Percentiles rank a stretch among this genome's conserved stretches.
These are phyloP conservation scores for Drosophila pegasa DNA, from an alignment of 2,888 invertebrate genomes.

Conservation along the genomic window DNA sequence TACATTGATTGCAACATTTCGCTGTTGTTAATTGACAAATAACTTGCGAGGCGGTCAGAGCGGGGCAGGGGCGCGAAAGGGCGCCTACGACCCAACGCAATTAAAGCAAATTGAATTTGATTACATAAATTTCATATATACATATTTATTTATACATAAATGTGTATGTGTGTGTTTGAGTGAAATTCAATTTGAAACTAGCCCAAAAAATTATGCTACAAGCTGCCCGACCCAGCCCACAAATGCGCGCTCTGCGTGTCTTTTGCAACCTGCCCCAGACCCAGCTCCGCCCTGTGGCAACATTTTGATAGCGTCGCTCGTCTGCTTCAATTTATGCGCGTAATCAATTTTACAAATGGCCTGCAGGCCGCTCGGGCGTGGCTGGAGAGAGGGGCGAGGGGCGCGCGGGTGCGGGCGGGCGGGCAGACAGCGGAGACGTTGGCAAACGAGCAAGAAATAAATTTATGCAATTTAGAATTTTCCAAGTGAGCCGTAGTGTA, in stretches of 20 bases:
- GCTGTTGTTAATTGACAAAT: slow-evolving; percentile 75
- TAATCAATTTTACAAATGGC: slow-evolving; percentile 82
- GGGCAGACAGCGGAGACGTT: slow-evolving; percentile 16
- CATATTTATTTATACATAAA: not conserved
- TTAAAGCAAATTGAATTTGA: slow-evolving; percentile 75
- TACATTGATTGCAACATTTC: slow-evolving; percentile 77
- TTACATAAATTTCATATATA: slow-evolving; percentile 45
- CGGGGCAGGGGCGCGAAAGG: not conserved
- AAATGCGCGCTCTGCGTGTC: not conserved
- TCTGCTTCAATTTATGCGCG: slow-evolving; percentile 82
- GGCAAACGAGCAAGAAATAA: slow-evolving; percentile 58
- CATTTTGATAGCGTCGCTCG: slow-evolving; percentile 61
- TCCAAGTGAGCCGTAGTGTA: slow-evolving; percentile 43
- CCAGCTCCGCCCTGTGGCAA: slow-evolving; percentile 40
- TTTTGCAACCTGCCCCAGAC: slow-evolving; percentile 22
- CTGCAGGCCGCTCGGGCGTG: slow-evolving; percentile 67
- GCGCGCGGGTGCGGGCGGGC: slow-evolving; percentile 19
- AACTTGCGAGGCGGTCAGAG: slow-evolving; percentile 34
- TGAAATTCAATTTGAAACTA: slow-evolving; percentile 60
- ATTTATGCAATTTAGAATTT: slow-evolving; percentile 81
- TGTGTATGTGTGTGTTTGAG: slow-evolving; percentile 11
- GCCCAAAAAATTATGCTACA: slow-evolving; percentile 34
- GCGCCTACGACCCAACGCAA: slow-evolving; percentile 43
- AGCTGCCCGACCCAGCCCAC: not conserved
- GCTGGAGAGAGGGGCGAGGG: slow-evolving; percentile 22